Evolutionary conservation across 2,797 vertebrate genomes (phyloP).

Genomic region (Acanthiza pusilla): DNA sequence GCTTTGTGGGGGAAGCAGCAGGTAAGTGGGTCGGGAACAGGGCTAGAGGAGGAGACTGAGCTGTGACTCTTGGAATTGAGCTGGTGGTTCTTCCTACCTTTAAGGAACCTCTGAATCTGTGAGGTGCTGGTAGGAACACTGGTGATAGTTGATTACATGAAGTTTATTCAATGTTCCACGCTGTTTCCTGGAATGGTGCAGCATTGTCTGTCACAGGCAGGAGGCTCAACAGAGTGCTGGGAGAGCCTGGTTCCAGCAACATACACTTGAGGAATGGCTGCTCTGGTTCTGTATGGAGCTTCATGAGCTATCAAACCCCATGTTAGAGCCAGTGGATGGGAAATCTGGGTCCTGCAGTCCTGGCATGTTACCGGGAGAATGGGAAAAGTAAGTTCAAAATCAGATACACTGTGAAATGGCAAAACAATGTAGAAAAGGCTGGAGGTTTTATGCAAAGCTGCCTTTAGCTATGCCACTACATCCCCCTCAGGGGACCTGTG

Average conservation of each 20-base stretch:
- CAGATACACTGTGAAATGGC: background rate
- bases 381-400: background rate
- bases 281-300: background rate
- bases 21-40: background rate
- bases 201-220: background rate
- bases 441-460: background rate
- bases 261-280: fast-evolving
- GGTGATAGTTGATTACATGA: background rate
- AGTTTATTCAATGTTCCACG: background rate
- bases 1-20: background rate
- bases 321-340: background rate
- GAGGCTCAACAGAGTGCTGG: background rate
- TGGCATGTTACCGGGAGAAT: background rate
- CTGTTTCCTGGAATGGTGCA: background rate
- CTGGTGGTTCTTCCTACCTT: background rate
- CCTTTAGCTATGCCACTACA: background rate
- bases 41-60: background rate
- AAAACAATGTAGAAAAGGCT: background rate
- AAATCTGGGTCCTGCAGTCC: background rate
- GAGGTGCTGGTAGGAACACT: background rate
- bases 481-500: background rate
- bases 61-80: background rate
- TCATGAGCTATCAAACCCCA: background rate
- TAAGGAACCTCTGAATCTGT: background rate
- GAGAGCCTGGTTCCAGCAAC: background rate